Evolutionary conservation across 1,140 invertebrate species (phyloP), one percentile per base, ranked within the genome.

Genomic region (Drosophila parabipectinata): DNA sequence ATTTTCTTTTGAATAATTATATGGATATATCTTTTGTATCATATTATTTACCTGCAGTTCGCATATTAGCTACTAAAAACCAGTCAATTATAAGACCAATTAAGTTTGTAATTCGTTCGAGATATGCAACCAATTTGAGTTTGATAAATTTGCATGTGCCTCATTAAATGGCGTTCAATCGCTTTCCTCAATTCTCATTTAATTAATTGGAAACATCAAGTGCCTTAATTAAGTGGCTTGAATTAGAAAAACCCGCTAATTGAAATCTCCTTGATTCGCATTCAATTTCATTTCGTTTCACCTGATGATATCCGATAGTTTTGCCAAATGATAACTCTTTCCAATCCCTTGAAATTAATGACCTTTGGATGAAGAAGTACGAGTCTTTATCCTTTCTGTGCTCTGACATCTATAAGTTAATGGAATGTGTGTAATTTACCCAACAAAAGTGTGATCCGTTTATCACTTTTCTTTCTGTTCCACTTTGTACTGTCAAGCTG

Each of bases 161-260:
- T 64, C 59, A 68, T 68, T 68, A 56, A 54, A 28, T 30, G 39
- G 24, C 34, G 18, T 26, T 54, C 14, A 15, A 18, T 14, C 21
- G 2, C 54, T 21, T 47, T 44, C 24, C 69, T 32, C 67, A 75
- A 79, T 50, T 47, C 44, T 47, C 48, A 69, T 79, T 68, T 82
- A 79, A 88, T 87, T 88, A 83, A 88, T 79, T 78, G 67, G 48
- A 61, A 79, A 78, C 67, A 72, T 87, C 74, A 72, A 78, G 74
- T 54, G 77, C 69, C 77, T 74, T 79, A 85, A 81, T 81, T 87
- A 74, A 71, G 73, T 85, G 68, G 51, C 61, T 48, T 47, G 77
- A 62, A 80, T 74, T 73, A 39, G 72, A 63, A 66, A 82, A 82
- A 67, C 55, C 48, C 26, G 47, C 63, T 75, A 72, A 67, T 78